Base-by-base conservation (phyloP, 1,140 invertebrate species). In the Nephotettix cincticeps region DNA sequence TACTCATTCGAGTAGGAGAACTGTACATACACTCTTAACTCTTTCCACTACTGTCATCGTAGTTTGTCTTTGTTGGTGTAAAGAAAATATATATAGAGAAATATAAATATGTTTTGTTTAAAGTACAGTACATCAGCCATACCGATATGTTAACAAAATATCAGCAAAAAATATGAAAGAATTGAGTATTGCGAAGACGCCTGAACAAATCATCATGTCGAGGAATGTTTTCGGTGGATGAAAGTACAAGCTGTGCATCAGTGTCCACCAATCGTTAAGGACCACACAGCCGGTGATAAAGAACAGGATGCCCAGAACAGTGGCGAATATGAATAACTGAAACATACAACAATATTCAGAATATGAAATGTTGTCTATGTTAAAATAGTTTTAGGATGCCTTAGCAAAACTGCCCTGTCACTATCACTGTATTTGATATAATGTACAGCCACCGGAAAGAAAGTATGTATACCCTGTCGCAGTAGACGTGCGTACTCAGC, bases 271-370 rank as follows among this genome's bases (percentile, higher is more conserved):
- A 81, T 86, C 87, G 74, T 87, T 84, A 64, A 89, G 83, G 29
- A 89, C 86, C 27, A 90, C 79, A 40, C 82, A 85, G 14, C 85
- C 88, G 0, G 89, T 85, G 1, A 88, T 84, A 1, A 89, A 79
- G 75, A 90, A 89, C 71, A 91, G 80, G 19, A 87, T 79, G 25
- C 85, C 83, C 1, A 86, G 88, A 1, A 87, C 74, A 1, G 86
- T 76, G 0, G 88, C 85, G 75, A 90, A 90, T n/a, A 87, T 77
- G 13, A 87, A 77, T 4, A 86, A 82, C 83, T 84, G 79, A 28
- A 82, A 75, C 25, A 67, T 32, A 81, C 74, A 43, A 71, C 69
- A 72, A 70, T 32, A 66, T 56, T 54, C n/a, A n/a, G n/a, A n/a
- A n/a, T n/a, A n/a, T n/a, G n/a, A n/a, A n/a, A n/a, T n/a, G n/a